phyloP scores from a whole-genome alignment of 2,113 vertebrate genomes.

The Hepsetus odoe region DNA sequence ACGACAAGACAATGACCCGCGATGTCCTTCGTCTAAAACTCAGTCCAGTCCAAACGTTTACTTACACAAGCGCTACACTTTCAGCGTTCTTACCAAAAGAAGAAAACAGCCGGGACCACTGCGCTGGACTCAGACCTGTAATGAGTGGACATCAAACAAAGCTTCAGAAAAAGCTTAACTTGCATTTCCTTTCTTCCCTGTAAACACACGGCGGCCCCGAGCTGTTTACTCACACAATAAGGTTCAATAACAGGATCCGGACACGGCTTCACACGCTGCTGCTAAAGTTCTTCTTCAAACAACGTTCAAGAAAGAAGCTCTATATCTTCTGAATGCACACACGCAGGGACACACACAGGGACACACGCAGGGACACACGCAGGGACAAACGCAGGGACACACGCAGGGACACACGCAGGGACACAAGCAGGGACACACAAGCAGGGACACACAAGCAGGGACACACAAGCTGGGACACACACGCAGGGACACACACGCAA shows the following conservation, averaged over 20 bases:
- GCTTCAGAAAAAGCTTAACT: neutral
- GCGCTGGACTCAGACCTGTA: neutral
- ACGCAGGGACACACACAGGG: neutral
- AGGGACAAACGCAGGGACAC: neutral
- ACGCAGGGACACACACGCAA: too few species aligned
- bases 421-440: neutral
- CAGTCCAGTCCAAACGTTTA: too few species aligned
- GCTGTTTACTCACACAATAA: neutral
- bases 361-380: neutral
- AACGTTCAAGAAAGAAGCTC: neutral
- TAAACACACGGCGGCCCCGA: neutral
- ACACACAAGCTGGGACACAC: too few species aligned
- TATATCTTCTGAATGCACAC: neutral
- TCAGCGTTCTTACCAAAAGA: neutral
- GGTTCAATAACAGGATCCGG: neutral
- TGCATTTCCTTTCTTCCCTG: conserved; percentile 1
- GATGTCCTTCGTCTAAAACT: too few species aligned
- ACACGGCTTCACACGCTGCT: neutral
- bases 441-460: too few species aligned
- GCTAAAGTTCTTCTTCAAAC: neutral
- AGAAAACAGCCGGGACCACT: neutral
- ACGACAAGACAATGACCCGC: too few species aligned
- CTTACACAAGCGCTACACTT: too few species aligned
- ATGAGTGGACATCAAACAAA: neutral
- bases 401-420: neutral